Conservation (phyloP, 2,888 invertebrate species). For the Leptinotarsa tumamoca region DNA sequence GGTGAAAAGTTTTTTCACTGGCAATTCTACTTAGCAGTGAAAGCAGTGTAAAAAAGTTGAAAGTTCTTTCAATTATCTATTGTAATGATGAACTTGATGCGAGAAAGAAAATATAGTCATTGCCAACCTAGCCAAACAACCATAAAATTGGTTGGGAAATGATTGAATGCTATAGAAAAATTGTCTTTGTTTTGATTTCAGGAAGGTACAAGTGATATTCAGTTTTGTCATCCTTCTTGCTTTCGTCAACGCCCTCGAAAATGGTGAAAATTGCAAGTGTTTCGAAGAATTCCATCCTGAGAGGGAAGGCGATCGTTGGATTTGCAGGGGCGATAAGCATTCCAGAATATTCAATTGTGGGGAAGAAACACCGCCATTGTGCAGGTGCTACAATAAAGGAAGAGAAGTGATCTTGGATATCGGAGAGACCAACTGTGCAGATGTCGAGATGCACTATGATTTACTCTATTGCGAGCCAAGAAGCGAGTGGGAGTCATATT, state of each 20-base stretch:
- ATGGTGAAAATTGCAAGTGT: conserved; percentile 51
- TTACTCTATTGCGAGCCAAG: conserved; percentile 44
- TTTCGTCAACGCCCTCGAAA: conserved; percentile 10
- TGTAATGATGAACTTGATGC: too few relatives aligned
- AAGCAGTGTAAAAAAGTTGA: too few relatives aligned
- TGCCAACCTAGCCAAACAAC: too few relatives aligned
- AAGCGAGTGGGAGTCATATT: conserved; percentile 49
- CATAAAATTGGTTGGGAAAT: not conserved
- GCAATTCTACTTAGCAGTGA: too few relatives aligned
- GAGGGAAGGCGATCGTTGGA: conserved; percentile 41
- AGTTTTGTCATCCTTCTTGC: conserved; percentile 3
- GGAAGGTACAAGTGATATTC: conserved; percentile 20
- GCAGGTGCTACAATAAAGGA: conserved; percentile 50
- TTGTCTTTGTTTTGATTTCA: conserved; percentile 16
- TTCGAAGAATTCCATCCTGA: conserved; percentile 55
- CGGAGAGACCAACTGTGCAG: conserved; percentile 53
- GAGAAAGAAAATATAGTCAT: too few relatives aligned
- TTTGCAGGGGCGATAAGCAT: conserved; percentile 53
- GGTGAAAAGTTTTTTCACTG: too few relatives aligned
- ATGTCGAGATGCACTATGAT: conserved; percentile 32
- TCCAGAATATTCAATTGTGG: conserved; percentile 52
- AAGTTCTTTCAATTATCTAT: too few relatives aligned
- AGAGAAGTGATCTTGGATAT: conserved; percentile 50
- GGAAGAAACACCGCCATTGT: conserved; percentile 55
- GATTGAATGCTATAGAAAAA: not conserved